A percentile compares a stretch with the other conserved stretches of the same genome.
Evolutionary conservation across 2,888 invertebrate species (phyloP).

Genomic region (Petrolisthes cinctipes): DNA sequence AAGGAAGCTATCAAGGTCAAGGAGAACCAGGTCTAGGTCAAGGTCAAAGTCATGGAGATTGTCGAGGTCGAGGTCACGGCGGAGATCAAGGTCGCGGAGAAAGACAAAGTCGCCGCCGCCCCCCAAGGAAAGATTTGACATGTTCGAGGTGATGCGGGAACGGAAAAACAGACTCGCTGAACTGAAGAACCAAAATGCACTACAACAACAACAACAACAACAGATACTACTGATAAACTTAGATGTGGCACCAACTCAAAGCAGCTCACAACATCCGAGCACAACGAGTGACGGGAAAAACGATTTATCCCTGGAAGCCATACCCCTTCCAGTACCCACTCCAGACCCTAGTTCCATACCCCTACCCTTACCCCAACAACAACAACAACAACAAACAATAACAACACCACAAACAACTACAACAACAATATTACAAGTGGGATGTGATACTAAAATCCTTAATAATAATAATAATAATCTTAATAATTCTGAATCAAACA

Average conservation of each 20-base stretch:
- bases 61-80: neutral
- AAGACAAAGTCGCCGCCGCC: neutral
- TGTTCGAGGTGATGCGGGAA: conserved; percentile 14
- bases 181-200: conserved; percentile 1
- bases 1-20: conserved; percentile 5
- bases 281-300: neutral
- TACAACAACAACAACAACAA: conserved; percentile 2
- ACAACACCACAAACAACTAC: neutral
- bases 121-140: conserved; percentile 28
- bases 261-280: too few relatives aligned
- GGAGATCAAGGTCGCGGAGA: conserved; percentile 18
- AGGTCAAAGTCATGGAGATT: neutral
- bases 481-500: neutral
- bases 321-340: conserved; percentile 16
- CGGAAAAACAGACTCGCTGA: conserved; percentile 7
- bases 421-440: too few relatives aligned
- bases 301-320: conserved; percentile 18
- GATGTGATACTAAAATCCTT: too few relatives aligned
- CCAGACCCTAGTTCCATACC: conserved; percentile 48
- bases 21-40: conserved; percentile 24
- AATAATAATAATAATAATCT: neutral
- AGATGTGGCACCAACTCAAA: too few relatives aligned
- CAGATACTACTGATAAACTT: neutral
- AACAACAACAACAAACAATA: too few relatives aligned
- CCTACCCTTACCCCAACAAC: conserved; percentile 20